Conservation (phyloP, 2,797 vertebrate genomes). For the Macropus fuliginosus region DNA sequence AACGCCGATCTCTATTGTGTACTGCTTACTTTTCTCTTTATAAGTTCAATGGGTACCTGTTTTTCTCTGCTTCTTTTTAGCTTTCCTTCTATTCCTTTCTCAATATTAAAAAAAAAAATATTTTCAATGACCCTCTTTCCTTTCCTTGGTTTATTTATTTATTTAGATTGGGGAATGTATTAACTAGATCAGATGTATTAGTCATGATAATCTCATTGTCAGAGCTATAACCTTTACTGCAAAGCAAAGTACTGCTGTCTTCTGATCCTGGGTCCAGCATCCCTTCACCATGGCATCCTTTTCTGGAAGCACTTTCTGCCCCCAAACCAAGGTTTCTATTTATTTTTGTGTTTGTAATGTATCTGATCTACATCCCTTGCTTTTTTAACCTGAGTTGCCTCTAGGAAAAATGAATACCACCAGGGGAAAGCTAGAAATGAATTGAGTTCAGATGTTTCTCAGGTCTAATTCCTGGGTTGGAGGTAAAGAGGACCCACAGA, state of each 20-base stretch:
- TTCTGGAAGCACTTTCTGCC: not conserved
- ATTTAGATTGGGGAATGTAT: not conserved
- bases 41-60: not conserved
- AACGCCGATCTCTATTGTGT: not conserved
- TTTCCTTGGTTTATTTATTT: not conserved
- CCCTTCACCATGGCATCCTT: not conserved
- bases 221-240: not conserved
- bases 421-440: not conserved
- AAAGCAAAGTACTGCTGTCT: not conserved
- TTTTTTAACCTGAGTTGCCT: not conserved
- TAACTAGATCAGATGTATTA: not conserved
- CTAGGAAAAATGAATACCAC: not conserved
- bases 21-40: not conserved
- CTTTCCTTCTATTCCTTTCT: not conserved
- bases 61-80: not conserved
- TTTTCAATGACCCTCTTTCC: not conserved
- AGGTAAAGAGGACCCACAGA: not conserved
- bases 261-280: not conserved
- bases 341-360: not conserved
- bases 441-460: not conserved
- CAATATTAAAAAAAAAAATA: not conserved
- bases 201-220: not conserved
- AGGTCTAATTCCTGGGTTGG: not conserved
- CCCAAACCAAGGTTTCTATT: not conserved
- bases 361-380: not conserved